Evolutionary conservation across 2,113 vertebrate genomes (phyloP).

Genomic region (Albula goreensis): DNA sequence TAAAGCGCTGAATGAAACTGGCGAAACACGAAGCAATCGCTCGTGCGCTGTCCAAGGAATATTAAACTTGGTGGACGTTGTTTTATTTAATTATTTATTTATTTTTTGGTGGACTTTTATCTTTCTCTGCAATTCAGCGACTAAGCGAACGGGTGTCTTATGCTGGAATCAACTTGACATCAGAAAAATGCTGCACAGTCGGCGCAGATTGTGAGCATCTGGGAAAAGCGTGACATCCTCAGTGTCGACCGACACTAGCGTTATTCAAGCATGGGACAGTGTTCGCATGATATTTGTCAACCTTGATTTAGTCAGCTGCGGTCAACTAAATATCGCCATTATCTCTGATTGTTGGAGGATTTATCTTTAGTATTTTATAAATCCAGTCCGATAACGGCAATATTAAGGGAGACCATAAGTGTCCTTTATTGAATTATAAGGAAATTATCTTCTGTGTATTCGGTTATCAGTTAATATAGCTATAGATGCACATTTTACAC

Average conservation of each 20-base stretch:
- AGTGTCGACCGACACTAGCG: background rate
- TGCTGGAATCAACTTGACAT: background rate
- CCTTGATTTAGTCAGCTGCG: background rate
- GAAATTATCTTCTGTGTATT: background rate
- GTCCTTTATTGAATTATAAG: background rate
- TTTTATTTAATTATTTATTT: background rate
- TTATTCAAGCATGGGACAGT: background rate
- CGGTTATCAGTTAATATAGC: too few relatives aligned
- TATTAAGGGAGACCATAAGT: background rate
- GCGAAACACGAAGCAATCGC: background rate
- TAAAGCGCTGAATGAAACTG: background rate
- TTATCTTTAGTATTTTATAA: background rate
- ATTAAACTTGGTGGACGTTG: background rate
- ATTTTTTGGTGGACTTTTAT: background rate
- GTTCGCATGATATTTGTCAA: background rate
- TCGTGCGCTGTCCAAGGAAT: background rate
- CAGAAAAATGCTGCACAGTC: background rate
- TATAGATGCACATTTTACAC: too few relatives aligned
- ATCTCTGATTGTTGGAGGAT: background rate
- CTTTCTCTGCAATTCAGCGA: background rate
- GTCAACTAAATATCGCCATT: background rate
- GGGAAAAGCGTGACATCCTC: background rate
- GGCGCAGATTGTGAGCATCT: background rate
- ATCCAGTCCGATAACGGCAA: background rate
- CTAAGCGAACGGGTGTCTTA: background rate